Base-by-base conservation (phyloP, 2,797 vertebrate species). In the Anabacerthia variegaticeps region DNA sequence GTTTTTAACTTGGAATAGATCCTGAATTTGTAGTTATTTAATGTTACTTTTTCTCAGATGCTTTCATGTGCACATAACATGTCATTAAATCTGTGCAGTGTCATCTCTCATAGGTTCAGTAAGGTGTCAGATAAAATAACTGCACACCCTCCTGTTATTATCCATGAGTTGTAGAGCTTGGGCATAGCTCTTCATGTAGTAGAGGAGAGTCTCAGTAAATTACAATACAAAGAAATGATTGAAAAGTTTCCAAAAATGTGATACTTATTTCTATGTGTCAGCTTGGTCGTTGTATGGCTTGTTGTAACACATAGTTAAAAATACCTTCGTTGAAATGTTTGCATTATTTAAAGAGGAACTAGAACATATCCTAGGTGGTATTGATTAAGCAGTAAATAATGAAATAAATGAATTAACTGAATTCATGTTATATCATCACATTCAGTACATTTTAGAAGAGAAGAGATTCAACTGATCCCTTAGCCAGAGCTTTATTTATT, bases 401-500 rank as follows among this genome's bases (percentile, higher is more conserved):
- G 7, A 82, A 68, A 39, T 56, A 85, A 73, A 39, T 65, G 46
- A 59, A 69, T 34, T 23, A 51, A 28, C 21, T 32, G 41, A 48
- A 46, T 61, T 85, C 0, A 1, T 67, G 10, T 63, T 52, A 15
- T 22, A 32, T 48, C 27, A n/a, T 20, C 1, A 7, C 13, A 7
- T 55, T 84, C 28, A 36, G 23, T 69, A 21, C 11, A 24, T 28
- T 69, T 72, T 22, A 59, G 55, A 72, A 65, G 20, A 44, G 22
- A 17, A 69, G 62, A 59, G 28, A 61, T 26, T 46, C 4, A 49
- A 0, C 30, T 52, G 59, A 36, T 22, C 24, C 67, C 32, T 84
- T 3, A 2, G 8, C 19, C 16, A 30, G 19, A 2, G 0, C 13
- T 32, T 62, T 21, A 4, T 52, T 56, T 55, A 19, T 52, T 32